phyloP scores from a whole-genome alignment of 1,140 invertebrate genomes.

The Harpegnathos saltator region DNA sequence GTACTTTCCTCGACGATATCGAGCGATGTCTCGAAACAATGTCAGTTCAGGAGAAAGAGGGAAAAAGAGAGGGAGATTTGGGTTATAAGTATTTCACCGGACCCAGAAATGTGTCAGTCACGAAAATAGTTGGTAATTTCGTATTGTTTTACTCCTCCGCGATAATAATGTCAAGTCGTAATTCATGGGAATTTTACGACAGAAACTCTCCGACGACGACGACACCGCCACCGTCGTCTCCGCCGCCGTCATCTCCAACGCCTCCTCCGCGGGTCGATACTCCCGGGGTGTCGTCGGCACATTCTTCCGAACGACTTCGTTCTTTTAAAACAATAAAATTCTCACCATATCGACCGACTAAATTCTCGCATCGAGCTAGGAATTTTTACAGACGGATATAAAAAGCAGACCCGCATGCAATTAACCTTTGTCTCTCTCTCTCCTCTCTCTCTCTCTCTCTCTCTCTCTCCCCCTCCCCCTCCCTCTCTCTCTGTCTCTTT shows the following conservation, averaged over 20 bases:
- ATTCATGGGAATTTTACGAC: neutral
- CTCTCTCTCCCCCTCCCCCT: too few relatives aligned
- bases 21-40: too few relatives aligned
- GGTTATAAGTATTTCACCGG: constrained; percentile 8
- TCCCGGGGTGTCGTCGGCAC: neutral
- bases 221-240: too few relatives aligned
- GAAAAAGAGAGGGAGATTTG: too few relatives aligned
- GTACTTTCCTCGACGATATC: neutral
- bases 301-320: neutral
- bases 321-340: constrained; percentile 31
- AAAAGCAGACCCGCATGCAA: neutral
- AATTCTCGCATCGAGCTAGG: neutral
- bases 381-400: constrained; percentile 13
- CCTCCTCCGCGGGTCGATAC: neutral
- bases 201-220: neutral
- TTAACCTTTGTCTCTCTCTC: constrained; percentile 6
- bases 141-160: neutral
- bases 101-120: neutral
- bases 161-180: neutral
- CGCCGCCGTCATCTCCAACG: neutral
- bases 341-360: neutral
- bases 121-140: neutral
- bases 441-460: too few relatives aligned
- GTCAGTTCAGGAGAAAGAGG: too few relatives aligned
- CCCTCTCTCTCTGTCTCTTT: too few relatives aligned